These are phyloP conservation scores for Ephialtes manifestator DNA, from an alignment of 2,888 invertebrate species.

Conservation along the genomic window DNA sequence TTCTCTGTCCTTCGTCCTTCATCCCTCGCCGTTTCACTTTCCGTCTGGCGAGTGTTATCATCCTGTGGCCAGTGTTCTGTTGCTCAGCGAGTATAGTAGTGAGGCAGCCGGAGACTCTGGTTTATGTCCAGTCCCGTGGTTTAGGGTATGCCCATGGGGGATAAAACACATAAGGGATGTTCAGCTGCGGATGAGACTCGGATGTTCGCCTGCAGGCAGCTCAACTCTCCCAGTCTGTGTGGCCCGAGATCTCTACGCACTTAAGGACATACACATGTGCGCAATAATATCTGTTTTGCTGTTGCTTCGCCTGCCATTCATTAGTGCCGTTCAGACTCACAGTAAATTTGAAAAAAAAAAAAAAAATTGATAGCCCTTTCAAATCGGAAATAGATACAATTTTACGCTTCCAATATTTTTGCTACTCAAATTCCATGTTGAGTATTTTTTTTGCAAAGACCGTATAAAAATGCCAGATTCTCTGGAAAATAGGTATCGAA, in stretches of 20 bases:
- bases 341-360: not conserved
- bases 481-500: too few species aligned
- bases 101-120: slow-evolving; percentile 51
- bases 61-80: slow-evolving; percentile 41
- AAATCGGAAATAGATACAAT: not conserved
- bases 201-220: slow-evolving; percentile 52
- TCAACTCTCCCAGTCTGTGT: slow-evolving; percentile 26
- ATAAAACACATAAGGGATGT: slow-evolving; percentile 64
- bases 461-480: too few species aligned
- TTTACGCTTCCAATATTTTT: too few species aligned
- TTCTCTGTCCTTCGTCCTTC: slow-evolving; percentile 23
- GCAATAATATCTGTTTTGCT: slow-evolving; percentile 15
- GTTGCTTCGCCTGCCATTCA: not conserved
- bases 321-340: not conserved
- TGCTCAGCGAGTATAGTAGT: not conserved
- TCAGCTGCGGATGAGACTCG: slow-evolving; percentile 59
- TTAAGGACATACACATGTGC: not conserved
- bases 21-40: slow-evolving; percentile 54
- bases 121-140: slow-evolving; percentile 67
- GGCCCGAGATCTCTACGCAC: slow-evolving; percentile 57
- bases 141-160: slow-evolving; percentile 64
- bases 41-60: slow-evolving; percentile 63
- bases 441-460: too few species aligned
- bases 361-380: not conserved
- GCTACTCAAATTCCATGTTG: too few species aligned